Evolutionary conservation across 2,888 invertebrate species (phyloP).

Genomic region (Arge pagana): DNA sequence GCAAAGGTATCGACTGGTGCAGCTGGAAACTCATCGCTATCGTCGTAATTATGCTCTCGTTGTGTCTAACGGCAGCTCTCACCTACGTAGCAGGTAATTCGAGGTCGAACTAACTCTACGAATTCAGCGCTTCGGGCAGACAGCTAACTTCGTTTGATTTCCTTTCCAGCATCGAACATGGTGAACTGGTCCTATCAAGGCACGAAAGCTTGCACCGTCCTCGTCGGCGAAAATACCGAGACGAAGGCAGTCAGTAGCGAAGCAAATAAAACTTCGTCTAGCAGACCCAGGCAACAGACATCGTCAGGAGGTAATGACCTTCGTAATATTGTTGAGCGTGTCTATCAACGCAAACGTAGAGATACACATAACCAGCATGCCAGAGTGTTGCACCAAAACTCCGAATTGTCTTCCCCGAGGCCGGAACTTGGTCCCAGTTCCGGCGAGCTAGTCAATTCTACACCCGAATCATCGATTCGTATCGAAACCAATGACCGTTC

Average conservation of each 20-base stretch:
- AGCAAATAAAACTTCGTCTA: slow-evolving; percentile 73
- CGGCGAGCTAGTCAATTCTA: slow-evolving; percentile 26
- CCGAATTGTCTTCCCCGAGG: slow-evolving; percentile 45
- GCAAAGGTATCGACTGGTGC: slow-evolving; percentile 86
- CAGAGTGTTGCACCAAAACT: slow-evolving; percentile 44
- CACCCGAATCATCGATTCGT: slow-evolving; percentile 4
- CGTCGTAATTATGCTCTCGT: slow-evolving; percentile 81
- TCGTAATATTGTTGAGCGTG: slow-evolving; percentile 57
- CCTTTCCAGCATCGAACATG: slow-evolving; percentile 74
- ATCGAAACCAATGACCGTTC: slow-evolving; percentile 12
- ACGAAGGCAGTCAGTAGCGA: slow-evolving; percentile 74
- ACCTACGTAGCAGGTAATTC: slow-evolving; percentile 84
- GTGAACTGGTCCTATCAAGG: slow-evolving; percentile 85
- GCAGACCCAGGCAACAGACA: slow-evolving; percentile 55
- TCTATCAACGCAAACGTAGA: slow-evolving; percentile 72
- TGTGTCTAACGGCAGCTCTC: slow-evolving; percentile 80
- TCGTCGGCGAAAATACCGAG: slow-evolving; percentile 77
- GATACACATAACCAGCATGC: slow-evolving; percentile 68
- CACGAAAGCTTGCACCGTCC: slow-evolving; percentile 81
- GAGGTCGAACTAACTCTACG: background rate
- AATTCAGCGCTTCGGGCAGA: background rate
- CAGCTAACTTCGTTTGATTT: slow-evolving; percentile 15
- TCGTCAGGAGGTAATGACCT: slow-evolving; percentile 61
- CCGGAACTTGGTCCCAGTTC: slow-evolving; percentile 24
- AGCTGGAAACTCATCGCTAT: slow-evolving; percentile 93